These are phyloP conservation scores for Pseudorasbora parva DNA, from an alignment of 2,113 vertebrate genomes.

Conservation along the genomic window DNA sequence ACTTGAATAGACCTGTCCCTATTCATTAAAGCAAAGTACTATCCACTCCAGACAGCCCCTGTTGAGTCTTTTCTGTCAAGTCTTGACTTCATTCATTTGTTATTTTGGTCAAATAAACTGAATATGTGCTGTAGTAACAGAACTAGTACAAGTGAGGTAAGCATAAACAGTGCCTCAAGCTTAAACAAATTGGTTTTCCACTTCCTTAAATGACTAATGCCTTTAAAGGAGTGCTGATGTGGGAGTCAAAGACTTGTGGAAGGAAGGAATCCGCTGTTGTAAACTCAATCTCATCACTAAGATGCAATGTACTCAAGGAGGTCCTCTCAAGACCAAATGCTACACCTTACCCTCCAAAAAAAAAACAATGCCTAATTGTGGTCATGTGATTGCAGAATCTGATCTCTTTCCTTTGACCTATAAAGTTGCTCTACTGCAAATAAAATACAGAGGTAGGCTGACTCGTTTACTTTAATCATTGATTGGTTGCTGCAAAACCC, in stretches of 20 bases:
- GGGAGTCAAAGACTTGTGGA: slow-evolving; percentile 29
- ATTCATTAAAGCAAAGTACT: slow-evolving; percentile 4
- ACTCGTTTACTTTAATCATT: neutral
- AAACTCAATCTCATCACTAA: slow-evolving; percentile 54
- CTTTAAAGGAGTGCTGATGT: slow-evolving; percentile 52
- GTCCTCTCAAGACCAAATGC: neutral
- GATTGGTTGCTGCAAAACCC: slow-evolving; percentile 5
- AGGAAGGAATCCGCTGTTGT: slow-evolving; percentile 44
- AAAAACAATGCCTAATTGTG: neutral
- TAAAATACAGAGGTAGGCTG: neutral
- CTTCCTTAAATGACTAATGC: slow-evolving; percentile 46
- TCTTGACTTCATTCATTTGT: slow-evolving; percentile 41
- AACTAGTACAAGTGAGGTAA: slow-evolving; percentile 46
- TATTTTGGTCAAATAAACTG: slow-evolving; percentile 53
- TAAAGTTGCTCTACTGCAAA: neutral
- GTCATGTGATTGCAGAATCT: neutral
- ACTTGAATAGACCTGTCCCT: slow-evolving; percentile 5
- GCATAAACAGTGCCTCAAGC: slow-evolving; percentile 46
- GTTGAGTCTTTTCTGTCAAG: slow-evolving; percentile 39
- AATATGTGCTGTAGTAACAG: slow-evolving; percentile 24
- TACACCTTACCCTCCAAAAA: neutral
- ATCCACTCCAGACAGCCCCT: slow-evolving; percentile 5
- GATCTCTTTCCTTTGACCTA: slow-evolving; percentile 9
- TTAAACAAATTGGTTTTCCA: slow-evolving; percentile 51
- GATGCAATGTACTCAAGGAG: slow-evolving; percentile 46